These are phyloP conservation scores for Neoarius graeffei DNA, from an alignment of 2,113 vertebrate genomes.

Conservation along the genomic window DNA sequence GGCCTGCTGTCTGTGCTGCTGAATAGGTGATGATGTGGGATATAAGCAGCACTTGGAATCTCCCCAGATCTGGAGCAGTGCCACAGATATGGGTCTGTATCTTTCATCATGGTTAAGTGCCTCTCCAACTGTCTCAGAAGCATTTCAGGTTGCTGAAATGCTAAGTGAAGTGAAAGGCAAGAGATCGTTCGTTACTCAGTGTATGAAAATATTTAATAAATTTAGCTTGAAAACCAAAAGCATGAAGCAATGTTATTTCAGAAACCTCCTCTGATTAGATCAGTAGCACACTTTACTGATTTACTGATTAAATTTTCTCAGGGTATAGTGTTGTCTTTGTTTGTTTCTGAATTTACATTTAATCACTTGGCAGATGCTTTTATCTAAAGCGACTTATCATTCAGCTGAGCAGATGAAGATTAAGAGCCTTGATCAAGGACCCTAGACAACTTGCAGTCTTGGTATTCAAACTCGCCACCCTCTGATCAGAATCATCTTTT, in stretches of 20 bases:
- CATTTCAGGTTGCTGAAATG: not conserved
- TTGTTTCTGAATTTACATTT: not conserved
- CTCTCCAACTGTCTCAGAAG: conserved; percentile 10
- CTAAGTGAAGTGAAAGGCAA: not conserved
- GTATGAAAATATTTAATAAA: conserved; percentile 2
- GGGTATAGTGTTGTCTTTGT: not conserved
- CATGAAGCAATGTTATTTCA: conserved; percentile 11
- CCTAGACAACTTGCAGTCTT: not conserved
- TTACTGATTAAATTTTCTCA: not conserved
- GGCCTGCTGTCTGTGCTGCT: conserved; percentile 31
- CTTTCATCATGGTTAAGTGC: conserved; percentile 4
- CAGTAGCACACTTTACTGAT: not conserved
- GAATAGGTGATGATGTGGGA: conserved; percentile 49
- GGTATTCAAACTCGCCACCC: not conserved
- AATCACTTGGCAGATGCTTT: not conserved
- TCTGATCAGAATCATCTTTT: not conserved
- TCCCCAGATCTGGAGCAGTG: conserved; percentile 5
- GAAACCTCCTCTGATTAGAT: conserved; percentile 8
- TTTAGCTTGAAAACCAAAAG: not conserved
- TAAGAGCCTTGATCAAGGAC: not conserved
- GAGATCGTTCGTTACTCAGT: not conserved
- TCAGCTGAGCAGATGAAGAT: not conserved
- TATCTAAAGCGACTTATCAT: not conserved
- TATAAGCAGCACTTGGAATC: conserved; percentile 36
- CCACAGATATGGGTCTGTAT: conserved; percentile 40